Percentiles rank a stretch among this genome's conserved stretches.
Evolutionary conservation across 2,888 invertebrate species (phyloP).

Genomic region (Nemoura dubitans): DNA sequence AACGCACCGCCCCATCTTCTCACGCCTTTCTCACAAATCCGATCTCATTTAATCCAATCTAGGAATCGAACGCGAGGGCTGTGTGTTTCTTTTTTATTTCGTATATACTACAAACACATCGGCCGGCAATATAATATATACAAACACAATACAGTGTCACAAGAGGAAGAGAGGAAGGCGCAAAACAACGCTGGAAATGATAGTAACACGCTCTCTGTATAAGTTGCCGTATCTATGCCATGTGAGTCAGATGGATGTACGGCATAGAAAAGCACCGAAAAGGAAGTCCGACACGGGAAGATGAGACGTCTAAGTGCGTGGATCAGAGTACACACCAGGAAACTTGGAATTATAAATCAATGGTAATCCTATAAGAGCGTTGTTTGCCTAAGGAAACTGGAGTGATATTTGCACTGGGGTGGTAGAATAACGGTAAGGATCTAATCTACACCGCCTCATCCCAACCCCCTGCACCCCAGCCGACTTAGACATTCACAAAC

Average conservation of each 20-base stretch:
- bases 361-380: constrained; percentile 40
- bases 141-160: constrained; percentile 18
- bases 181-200: constrained; percentile 10
- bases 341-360: constrained; percentile 40
- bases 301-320: not conserved
- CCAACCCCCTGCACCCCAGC: not conserved
- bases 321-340: not conserved
- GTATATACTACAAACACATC: no score
- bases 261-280: constrained; percentile 14
- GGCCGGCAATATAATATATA: constrained; percentile 30
- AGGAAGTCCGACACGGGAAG: constrained; percentile 22
- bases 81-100: constrained; percentile 5
- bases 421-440: not conserved
- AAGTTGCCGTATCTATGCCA: not conserved
- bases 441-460: no score
- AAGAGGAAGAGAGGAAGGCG: not conserved
- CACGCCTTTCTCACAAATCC: constrained; percentile 41
- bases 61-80: constrained; percentile 37
- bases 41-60: constrained; percentile 46
- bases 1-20: constrained; percentile 30
- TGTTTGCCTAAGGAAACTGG: constrained; percentile 36
- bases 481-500: constrained; percentile 33
- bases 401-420: constrained; percentile 36
- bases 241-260: constrained; percentile 22
- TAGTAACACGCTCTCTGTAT: not conserved